Conservation (phyloP, 1,140 invertebrate genomes). For the Microplitis mediator region DNA sequence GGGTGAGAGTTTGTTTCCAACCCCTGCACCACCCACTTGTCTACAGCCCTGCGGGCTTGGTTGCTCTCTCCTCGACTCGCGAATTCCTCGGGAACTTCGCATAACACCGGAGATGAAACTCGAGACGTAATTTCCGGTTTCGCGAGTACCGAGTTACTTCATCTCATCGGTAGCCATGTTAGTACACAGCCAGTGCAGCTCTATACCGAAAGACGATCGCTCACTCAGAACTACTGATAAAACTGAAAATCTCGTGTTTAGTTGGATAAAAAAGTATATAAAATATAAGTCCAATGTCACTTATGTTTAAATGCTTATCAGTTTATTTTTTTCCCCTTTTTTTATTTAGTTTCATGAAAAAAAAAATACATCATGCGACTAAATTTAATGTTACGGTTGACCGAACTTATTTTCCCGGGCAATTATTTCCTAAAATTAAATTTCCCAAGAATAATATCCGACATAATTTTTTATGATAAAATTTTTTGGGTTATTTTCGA, state of each 20-base stretch:
- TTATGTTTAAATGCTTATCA: neutral
- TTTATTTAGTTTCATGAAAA: no score
- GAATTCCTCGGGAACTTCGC: slow-evolving; percentile 48
- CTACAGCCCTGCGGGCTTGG: neutral
- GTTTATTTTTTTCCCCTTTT: no score
- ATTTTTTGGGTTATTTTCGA: no score
- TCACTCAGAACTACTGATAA: slow-evolving; percentile 36
- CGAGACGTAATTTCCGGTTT: slow-evolving; percentile 62
- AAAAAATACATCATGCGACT: no score
- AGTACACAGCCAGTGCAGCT: slow-evolving; percentile 37
- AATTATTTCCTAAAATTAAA: no score
- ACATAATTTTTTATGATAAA: no score
- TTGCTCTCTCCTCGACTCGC: slow-evolving; percentile 6
- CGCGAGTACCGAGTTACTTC: slow-evolving; percentile 13
- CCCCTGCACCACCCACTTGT: neutral
- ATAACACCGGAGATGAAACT: slow-evolving; percentile 61
- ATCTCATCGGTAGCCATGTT: no score
- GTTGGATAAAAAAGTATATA: neutral
- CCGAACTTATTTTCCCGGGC: no score
- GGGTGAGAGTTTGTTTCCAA: slow-evolving; percentile 1
- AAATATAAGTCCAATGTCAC: neutral
- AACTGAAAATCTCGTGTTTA: neutral
- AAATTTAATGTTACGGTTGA: no score
- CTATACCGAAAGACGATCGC: slow-evolving; percentile 57
- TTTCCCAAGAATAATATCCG: no score